These are phyloP conservation scores for Heliconius erato DNA, from an alignment of 2,888 invertebrate species.

Conservation along the genomic window DNA sequence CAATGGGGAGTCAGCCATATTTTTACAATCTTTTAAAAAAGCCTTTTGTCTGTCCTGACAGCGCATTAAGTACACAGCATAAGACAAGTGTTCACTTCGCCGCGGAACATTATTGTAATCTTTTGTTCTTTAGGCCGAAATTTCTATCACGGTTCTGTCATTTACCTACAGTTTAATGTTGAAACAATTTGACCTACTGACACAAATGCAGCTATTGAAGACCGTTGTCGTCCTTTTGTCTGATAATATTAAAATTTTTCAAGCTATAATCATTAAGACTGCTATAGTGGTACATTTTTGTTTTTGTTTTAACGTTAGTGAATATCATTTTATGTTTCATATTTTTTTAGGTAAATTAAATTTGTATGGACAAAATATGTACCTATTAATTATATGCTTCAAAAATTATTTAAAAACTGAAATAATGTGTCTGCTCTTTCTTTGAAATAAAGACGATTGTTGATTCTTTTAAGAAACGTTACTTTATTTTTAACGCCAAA, in stretches of 20 bases:
- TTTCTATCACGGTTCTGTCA: slow-evolving; percentile 49
- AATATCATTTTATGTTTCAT: not conserved
- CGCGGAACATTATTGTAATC: slow-evolving; percentile 70
- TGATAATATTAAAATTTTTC: not conserved
- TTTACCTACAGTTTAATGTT: slow-evolving; percentile 42
- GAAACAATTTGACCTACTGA: slow-evolving; percentile 39
- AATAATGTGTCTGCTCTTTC: too few relatives aligned
- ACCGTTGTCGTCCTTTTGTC: slow-evolving; percentile 7
- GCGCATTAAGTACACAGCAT: slow-evolving; percentile 75
- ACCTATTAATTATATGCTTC: too few relatives aligned
- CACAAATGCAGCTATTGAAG: slow-evolving; percentile 24
- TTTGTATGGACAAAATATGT: too few relatives aligned
- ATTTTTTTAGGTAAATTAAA: too few relatives aligned
- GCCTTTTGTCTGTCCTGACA: slow-evolving; percentile 79
- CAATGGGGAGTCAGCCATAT: slow-evolving; percentile 77
- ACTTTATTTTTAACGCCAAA: too few relatives aligned
- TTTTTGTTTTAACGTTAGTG: not conserved
- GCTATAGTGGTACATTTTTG: not conserved
- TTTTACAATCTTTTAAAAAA: slow-evolving; percentile 76
- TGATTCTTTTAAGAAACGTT: too few relatives aligned
- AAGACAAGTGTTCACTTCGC: slow-evolving; percentile 78
- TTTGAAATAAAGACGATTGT: too few relatives aligned
- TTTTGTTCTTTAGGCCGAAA: slow-evolving; percentile 59
- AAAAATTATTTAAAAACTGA: too few relatives aligned
- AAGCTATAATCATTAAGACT: not conserved